A percentile compares a stretch with the other conserved stretches of the same genome.
These are phyloP conservation scores for Theodoxus fluviatilis DNA, from an alignment of 2,888 invertebrate species.

Conservation along the genomic window DNA sequence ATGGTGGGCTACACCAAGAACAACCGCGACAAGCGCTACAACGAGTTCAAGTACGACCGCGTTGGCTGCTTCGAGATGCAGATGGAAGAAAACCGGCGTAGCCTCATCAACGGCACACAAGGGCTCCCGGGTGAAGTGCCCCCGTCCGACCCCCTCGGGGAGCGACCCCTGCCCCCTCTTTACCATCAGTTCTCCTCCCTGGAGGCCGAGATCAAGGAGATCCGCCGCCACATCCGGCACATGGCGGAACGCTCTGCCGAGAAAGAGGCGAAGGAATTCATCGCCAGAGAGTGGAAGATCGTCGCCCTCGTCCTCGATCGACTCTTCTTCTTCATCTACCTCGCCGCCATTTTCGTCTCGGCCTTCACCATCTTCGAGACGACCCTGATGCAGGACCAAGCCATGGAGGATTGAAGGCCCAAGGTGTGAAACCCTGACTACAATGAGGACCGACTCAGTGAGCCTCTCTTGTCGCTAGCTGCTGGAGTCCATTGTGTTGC, in stretches of 20 bases:
- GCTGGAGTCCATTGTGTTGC: too few relatives aligned
- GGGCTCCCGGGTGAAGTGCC: constrained; percentile 1
- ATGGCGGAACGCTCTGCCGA: constrained; percentile 50
- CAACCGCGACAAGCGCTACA: constrained; percentile 32
- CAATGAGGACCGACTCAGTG: too few relatives aligned
- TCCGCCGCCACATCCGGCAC: constrained; percentile 45
- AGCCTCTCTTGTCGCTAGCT: too few relatives aligned
- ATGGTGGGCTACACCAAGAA: constrained; percentile 28
- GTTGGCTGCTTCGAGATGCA: constrained; percentile 48
- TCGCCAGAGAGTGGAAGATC: constrained; percentile 60
- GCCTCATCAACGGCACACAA: constrained; percentile 30
- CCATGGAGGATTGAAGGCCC: too few relatives aligned
- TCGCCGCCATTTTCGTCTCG: constrained; percentile 56
- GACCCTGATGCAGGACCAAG: constrained; percentile 29
- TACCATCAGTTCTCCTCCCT: constrained; percentile 37
- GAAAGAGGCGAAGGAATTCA: constrained; percentile 52
- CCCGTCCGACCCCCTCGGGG: too few relatives aligned
- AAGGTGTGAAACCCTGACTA: too few relatives aligned
- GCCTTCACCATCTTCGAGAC: constrained; percentile 58
- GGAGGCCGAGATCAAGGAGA: constrained; percentile 58
- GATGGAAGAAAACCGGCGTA: constrained; percentile 39
- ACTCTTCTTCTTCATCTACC: constrained; percentile 62
- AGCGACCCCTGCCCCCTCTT: constrained; percentile 27
- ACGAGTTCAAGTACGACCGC: constrained; percentile 45
- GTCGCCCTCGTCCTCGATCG: constrained; percentile 62